Conservation (phyloP, 1,140 invertebrate species). For the Dysdera silvatica region DNA sequence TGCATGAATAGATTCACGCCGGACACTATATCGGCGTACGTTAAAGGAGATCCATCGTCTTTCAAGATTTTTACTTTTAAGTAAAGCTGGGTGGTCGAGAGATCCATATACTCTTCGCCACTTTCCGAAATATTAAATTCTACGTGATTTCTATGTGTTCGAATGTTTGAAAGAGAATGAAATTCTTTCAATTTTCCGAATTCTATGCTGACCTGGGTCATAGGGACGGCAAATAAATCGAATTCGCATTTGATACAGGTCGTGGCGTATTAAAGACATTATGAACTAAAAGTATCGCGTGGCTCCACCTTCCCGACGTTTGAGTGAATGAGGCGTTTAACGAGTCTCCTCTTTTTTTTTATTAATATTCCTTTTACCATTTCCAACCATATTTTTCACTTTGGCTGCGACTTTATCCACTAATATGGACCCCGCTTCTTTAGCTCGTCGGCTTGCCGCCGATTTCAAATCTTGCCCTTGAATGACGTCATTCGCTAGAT, state of each 20-base stretch:
- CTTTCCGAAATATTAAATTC: not conserved
- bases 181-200: constrained; percentile 8
- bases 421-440: not conserved
- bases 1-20: too few species aligned
- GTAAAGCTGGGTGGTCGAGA: not conserved
- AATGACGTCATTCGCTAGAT: not conserved
- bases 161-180: constrained; percentile 3
- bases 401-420: not conserved
- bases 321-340: not conserved
- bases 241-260: constrained; percentile 17
- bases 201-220: constrained; percentile 6
- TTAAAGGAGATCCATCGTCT: too few species aligned
- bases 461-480: not conserved
- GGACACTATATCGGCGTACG: too few species aligned
- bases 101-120: constrained; percentile 5
- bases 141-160: not conserved
- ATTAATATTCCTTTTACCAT: constrained; percentile 3
- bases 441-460: not conserved
- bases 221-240: constrained; percentile 3
- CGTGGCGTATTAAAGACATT: constrained; percentile 6
- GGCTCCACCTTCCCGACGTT: not conserved
- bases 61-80: constrained; percentile 4
- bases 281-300: constrained; percentile 4
- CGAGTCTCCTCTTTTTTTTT: constrained; percentile 2
- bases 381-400: not conserved